phyloP scores from a whole-genome alignment of 2,888 invertebrate genomes.

The Platycheirus albimanus region DNA sequence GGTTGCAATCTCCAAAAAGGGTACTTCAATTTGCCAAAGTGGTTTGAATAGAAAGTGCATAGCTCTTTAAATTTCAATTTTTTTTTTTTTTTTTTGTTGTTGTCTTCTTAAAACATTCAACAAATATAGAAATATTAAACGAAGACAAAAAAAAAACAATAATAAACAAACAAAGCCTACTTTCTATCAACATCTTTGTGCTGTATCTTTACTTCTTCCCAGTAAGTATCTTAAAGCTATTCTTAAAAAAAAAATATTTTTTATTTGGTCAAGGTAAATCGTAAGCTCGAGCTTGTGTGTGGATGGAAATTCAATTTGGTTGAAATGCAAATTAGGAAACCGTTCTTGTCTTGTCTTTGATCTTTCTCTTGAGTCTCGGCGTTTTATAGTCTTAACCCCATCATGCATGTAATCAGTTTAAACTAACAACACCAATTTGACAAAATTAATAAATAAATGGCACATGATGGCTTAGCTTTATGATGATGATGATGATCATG shows the following conservation, averaged over 20 bases:
- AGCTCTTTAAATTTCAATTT: constrained; percentile 28
- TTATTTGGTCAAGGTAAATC: constrained; percentile 29
- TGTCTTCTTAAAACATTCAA: constrained; percentile 34
- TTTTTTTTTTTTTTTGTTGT: too few relatives aligned
- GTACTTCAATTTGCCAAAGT: constrained; percentile 46
- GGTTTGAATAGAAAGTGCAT: constrained; percentile 62
- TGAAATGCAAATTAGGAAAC: constrained; percentile 62
- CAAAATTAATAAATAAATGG: constrained; percentile 25
- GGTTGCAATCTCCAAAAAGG: constrained; percentile 2
- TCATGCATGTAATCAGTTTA: constrained; percentile 29
- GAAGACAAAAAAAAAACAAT: constrained; percentile 39
- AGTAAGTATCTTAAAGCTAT: constrained; percentile 33
- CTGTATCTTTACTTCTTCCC: constrained; percentile 9
- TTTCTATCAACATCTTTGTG: constrained; percentile 46
- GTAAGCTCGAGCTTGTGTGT: constrained; percentile 10
- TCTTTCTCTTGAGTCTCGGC: neutral
- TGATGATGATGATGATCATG: constrained; percentile 5
- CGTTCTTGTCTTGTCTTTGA: constrained; percentile 13
- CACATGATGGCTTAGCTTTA: constrained; percentile 10
- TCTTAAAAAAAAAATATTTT: constrained; percentile 10
- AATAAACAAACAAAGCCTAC: constrained; percentile 59
- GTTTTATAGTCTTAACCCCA: neutral
- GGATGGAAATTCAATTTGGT: constrained; percentile 53
- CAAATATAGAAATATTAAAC: constrained; percentile 58
- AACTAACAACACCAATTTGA: constrained; percentile 33